phyloP scores from a whole-genome alignment of 2,797 vertebrate genomes.

The Pseudopleuronectes americanus region DNA sequence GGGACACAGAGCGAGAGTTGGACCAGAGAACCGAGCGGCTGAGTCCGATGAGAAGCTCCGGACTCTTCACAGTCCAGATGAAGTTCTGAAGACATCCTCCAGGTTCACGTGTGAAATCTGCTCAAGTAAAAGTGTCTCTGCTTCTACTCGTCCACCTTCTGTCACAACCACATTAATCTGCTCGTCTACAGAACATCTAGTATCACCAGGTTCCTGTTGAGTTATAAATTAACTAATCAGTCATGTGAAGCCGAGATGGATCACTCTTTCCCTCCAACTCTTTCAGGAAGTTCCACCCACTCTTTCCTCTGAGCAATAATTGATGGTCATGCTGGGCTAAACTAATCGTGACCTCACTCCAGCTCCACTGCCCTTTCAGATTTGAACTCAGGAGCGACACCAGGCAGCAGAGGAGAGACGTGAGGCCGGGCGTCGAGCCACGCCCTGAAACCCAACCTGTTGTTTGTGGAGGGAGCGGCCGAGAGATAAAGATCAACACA shows the following conservation, averaged over 20 bases:
- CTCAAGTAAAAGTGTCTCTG: no score
- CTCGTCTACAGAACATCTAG: no score
- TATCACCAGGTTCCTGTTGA: neutral
- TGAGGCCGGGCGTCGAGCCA: neutral
- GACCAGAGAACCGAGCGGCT: no score
- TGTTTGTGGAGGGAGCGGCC: slow-evolving; percentile 15
- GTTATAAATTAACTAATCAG: neutral
- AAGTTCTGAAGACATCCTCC: no score
- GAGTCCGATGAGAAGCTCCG: no score
- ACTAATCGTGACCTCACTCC: no score
- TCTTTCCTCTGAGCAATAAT: neutral
- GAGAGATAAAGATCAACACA: neutral
- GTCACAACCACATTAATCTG: no score
- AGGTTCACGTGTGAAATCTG: no score
- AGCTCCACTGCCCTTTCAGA: neutral
- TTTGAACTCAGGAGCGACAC: neutral
- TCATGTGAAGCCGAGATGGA: neutral
- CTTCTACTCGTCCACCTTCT: no score
- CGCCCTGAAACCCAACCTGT: slow-evolving; percentile 52
- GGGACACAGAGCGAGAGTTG: neutral
- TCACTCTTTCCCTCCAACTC: no score
- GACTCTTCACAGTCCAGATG: no score
- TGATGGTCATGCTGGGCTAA: neutral
- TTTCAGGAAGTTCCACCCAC: no score
- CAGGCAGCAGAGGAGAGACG: neutral